phyloP scores from a whole-genome alignment of 2,113 vertebrate species.

The Sialia sialis region DNA sequence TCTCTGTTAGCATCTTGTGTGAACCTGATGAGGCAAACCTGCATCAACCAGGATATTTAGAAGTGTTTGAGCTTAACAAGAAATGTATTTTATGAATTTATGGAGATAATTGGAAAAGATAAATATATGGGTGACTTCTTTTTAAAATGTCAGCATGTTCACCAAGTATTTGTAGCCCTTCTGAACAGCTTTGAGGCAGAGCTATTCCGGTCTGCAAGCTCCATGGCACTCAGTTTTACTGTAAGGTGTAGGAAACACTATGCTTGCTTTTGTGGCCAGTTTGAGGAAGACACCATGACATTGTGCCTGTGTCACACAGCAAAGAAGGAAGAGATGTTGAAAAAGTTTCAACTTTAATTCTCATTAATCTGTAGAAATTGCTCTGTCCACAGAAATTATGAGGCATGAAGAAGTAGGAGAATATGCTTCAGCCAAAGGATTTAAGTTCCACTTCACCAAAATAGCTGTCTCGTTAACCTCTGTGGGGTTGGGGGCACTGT shows the following conservation, averaged over 20 bases:
- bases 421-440: not conserved
- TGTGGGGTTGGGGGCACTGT: not conserved
- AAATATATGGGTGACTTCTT: not conserved
- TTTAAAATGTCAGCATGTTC: not conserved
- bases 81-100: not conserved
- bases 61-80: not conserved
- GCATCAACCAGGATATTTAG: not conserved
- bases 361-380: not conserved
- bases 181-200: not conserved
- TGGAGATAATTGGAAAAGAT: not conserved
- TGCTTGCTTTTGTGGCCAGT: not conserved
- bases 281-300: not conserved
- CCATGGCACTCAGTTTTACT: not conserved
- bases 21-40: not conserved
- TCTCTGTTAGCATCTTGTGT: not conserved
- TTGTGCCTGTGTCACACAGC: not conserved
- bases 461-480: accelerated
- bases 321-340: not conserved
- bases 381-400: not conserved
- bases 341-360: not conserved
- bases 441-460: not conserved
- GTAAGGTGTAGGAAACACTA: not conserved
- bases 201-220: not conserved
- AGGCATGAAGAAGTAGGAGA: not conserved
- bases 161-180: not conserved